A percentile compares a stretch with the other conserved stretches of the same genome.
Conservation (phyloP, 2,888 invertebrate species). For the Lumbricus terrestris region DNA sequence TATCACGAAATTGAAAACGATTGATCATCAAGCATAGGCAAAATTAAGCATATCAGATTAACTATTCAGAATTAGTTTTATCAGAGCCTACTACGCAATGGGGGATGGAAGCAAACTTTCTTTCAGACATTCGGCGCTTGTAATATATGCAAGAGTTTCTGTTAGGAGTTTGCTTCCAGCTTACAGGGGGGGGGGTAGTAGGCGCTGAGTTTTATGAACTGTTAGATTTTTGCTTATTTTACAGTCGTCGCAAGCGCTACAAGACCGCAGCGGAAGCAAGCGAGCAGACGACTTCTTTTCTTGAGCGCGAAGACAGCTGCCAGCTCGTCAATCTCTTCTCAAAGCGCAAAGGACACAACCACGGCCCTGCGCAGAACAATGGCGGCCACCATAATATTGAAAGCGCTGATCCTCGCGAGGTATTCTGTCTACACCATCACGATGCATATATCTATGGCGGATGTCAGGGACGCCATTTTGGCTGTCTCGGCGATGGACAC, state of each 20-base stretch:
- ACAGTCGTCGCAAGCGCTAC: neutral
- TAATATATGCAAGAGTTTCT: too few relatives aligned
- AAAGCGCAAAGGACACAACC: neutral
- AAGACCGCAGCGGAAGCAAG: neutral
- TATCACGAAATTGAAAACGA: too few relatives aligned
- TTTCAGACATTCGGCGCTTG: too few relatives aligned
- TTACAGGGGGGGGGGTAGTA: too few relatives aligned
- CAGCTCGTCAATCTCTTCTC: neutral
- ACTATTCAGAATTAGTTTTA: too few relatives aligned
- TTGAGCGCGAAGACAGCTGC: neutral
- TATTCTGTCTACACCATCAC: neutral
- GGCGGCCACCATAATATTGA: neutral
- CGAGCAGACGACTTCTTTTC: neutral
- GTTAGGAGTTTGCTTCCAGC: too few relatives aligned
- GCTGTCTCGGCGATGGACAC: neutral
- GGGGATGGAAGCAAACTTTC: too few relatives aligned
- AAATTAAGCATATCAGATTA: too few relatives aligned
- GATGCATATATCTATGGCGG: conserved; percentile 5
- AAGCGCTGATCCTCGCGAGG: neutral
- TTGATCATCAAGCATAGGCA: too few relatives aligned
- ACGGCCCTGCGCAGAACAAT: neutral
- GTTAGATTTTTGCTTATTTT: neutral
- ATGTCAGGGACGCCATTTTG: neutral
- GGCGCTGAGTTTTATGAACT: neutral
- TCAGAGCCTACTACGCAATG: too few relatives aligned